These are phyloP conservation scores for Gymnoscelis rufifasciata DNA, from an alignment of 2,888 invertebrate genomes.

Conservation along the genomic window DNA sequence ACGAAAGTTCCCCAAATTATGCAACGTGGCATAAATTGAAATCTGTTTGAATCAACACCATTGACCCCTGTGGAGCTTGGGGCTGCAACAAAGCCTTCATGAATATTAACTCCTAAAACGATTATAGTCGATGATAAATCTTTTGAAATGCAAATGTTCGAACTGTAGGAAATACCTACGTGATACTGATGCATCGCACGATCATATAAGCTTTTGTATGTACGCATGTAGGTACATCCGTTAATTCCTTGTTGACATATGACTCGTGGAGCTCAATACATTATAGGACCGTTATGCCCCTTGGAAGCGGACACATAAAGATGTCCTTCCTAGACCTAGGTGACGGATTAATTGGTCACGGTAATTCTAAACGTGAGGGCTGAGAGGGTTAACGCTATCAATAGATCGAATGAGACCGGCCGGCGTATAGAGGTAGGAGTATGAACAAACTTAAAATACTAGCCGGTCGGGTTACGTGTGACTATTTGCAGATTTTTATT, in stretches of 20 bases:
- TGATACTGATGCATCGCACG: too few species aligned
- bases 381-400: background rate
- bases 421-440: too few species aligned
- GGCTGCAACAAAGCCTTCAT: slow-evolving; percentile 39
- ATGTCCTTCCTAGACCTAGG: slow-evolving; percentile 53
- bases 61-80: slow-evolving; percentile 50
- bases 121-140: slow-evolving; percentile 36
- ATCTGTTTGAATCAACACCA: slow-evolving; percentile 43
- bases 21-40: slow-evolving; percentile 63
- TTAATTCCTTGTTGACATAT: slow-evolving; percentile 39
- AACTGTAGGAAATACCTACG: too few species aligned
- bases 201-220: too few species aligned
- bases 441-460: too few species aligned
- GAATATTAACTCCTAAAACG: slow-evolving; percentile 24
- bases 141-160: slow-evolving; percentile 22
- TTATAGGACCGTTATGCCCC: slow-evolving; percentile 50
- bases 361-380: slow-evolving; percentile 8
- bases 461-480: too few species aligned
- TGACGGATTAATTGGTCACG: slow-evolving; percentile 58
- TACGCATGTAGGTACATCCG: too few species aligned
- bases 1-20: slow-evolving; percentile 65
- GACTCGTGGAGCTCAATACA: slow-evolving; percentile 33
- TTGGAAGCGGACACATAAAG: slow-evolving; percentile 45
- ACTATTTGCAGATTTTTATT: too few species aligned
- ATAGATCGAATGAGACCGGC: too few species aligned